Evolutionary conservation across 2,797 vertebrate species (phyloP).

Genomic region (Pseudomugil tenellus): DNA sequence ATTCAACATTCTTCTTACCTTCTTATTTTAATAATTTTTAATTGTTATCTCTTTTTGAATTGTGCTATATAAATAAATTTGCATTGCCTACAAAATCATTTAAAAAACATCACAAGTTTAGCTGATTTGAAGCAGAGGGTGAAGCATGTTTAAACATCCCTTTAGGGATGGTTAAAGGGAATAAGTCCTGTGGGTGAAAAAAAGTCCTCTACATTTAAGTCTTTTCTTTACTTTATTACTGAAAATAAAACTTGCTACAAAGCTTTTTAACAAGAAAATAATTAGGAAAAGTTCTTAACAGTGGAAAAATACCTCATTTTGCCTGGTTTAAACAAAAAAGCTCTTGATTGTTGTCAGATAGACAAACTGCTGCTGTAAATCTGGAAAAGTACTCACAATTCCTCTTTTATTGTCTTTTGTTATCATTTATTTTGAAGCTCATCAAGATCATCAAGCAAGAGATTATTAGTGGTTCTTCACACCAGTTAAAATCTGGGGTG

Average conservation of each 20-base stretch:
- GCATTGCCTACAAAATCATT: background rate
- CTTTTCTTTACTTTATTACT: background rate
- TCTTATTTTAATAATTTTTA: too few relatives aligned
- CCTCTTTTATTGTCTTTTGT: background rate
- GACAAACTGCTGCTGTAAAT: background rate
- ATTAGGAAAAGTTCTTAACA: background rate
- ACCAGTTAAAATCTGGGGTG: background rate
- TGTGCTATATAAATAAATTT: too few relatives aligned
- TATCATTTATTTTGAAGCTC: background rate
- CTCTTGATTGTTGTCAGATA: background rate
- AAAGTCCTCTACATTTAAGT: background rate
- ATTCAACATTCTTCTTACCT: too few relatives aligned
- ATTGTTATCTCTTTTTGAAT: too few relatives aligned
- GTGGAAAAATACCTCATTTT: background rate
- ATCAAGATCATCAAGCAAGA: background rate
- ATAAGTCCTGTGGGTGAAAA: background rate
- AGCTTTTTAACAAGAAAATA: background rate
- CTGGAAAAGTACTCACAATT: background rate
- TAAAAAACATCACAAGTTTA: background rate
- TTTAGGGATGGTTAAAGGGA: background rate
- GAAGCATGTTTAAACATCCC: background rate
- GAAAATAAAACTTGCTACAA: background rate
- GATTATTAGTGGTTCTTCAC: background rate
- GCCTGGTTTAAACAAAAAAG: background rate
- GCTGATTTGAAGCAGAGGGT: background rate